Evolutionary conservation across 2,888 invertebrate species (phyloP).

Genomic region (Reticulitermes lucifugus): DNA sequence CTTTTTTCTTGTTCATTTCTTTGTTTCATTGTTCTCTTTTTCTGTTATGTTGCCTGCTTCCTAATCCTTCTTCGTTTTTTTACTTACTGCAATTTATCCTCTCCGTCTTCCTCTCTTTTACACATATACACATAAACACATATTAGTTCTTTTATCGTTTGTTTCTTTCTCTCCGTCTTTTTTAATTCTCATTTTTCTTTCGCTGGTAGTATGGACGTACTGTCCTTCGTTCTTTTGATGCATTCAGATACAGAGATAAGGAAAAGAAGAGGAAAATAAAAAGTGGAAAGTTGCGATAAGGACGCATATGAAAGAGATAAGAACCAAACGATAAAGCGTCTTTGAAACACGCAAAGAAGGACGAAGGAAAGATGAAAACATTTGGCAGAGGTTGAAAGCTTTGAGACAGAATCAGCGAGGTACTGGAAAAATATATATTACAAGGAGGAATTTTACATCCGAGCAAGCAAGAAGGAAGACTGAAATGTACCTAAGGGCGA

Average conservation of each 20-base stretch:
- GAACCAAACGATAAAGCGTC: not conserved
- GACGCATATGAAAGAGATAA: not conserved
- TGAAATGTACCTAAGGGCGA: not conserved
- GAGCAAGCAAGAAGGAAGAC: not conserved
- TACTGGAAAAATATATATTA: constrained; percentile 1
- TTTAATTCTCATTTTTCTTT: not conserved
- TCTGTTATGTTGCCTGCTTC: too few relatives aligned
- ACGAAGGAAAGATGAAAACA: constrained; percentile 1
- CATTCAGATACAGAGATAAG: not conserved
- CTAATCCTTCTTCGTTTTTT: too few relatives aligned
- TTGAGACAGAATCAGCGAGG: not conserved
- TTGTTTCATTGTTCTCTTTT: too few relatives aligned
- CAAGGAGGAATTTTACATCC: constrained; percentile 3
- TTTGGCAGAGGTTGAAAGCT: constrained; percentile 9
- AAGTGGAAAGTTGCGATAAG: not conserved
- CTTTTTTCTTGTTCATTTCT: too few relatives aligned
- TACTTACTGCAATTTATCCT: too few relatives aligned
- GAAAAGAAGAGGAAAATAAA: not conserved
- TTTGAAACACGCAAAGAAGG: not conserved
- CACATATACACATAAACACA: too few relatives aligned
- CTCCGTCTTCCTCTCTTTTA: too few relatives aligned
- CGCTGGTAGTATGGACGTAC: not conserved
- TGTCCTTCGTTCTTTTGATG: not conserved
- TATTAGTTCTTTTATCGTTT: too few relatives aligned
- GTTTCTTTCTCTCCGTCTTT: too few relatives aligned